Evolutionary conservation across 2,113 vertebrate genomes (phyloP), one percentile per base, ranked within the genome.

Genomic region (Atractosteus spatula): DNA sequence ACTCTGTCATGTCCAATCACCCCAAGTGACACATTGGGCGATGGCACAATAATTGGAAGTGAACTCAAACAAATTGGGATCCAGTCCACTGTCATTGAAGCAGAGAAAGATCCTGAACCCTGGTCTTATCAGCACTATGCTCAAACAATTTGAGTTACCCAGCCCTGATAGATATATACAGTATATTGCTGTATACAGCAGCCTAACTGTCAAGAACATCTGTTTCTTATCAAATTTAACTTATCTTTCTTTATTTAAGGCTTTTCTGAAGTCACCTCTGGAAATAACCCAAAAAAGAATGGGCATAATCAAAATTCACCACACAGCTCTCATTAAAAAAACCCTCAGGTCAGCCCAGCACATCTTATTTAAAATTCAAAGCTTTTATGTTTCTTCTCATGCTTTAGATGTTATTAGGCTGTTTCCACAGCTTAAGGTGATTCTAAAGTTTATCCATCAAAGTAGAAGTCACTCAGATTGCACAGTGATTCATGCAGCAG

Each of bases 241-340:
- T 5, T 51, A 76, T 75, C 75, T 76, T 65, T 64, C 79, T 78
- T 78, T 70, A 59, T 62, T 71, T 70, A 43, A 68, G 57, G 70
- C 74, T 69, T 29, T 74, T 77, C 76, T 80, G 62, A 71, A 68
- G 71, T 64, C 29, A 68, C 14, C 61, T 79, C 76, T 74, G n/a
- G 16, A 42, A 55, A 62, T 55, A 11, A 3, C 3, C 17, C 2
- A 68, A 55, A 51, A 45, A 67, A 42, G 44, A 64, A 12, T 51
- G 59, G 51, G 29, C 8, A 7, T 45, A 13, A n/a, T 66, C 16
- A 4, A 59, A 59, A n/a, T 59, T 59, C 56, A 14, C 2, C 62
- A 41, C 44, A 45, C 62, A 66, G 14, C 13, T 41, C 45, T 70
- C 65, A 65, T 73, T 77, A 47, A 55, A 61, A 68, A 55, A 56